Evolutionary conservation across 2,797 vertebrate species (phyloP), one percentile per base, ranked within the genome.

Genomic region (Xiphorhynchus erythropygius): DNA sequence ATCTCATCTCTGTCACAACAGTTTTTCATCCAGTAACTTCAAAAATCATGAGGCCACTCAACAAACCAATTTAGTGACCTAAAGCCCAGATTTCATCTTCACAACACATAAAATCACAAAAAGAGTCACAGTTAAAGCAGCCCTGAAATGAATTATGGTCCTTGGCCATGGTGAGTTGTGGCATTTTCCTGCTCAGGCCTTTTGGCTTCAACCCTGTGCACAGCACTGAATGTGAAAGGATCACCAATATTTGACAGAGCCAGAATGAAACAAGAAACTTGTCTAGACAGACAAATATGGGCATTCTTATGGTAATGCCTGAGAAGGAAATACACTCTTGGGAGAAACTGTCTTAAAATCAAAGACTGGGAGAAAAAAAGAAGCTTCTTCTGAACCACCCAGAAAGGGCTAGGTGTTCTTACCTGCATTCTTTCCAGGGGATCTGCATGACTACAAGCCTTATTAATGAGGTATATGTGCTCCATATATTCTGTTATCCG

Each of bases 401-500:
- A 85, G 60, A 73, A 76, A 30, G 41, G 50, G 63, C 37, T 13
- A 63, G 52, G 17, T 41, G 39, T 37, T 56, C 96, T 95, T 87
- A 99, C 99, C 99, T 99, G 98, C 99, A 99, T 99, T 94, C 99
- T 98, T 35, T 99, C 98, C 95, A 99, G 90, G 37, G 99, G 98
- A 97, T 99, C 97, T 7, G 98, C 71, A 94, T 98, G 98, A 47
- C 95, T 89, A 89, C 98, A 98, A 96, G 99, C 99, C 96, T 97
- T 99, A 97, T 98, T 98, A 93, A 99, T 98, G 97, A 99, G 99
- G 98, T 99, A 99, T 90, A 98, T 99, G 63, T 99, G 99, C 96
- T 99, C 99, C 99, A 99, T 99, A 94, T 99, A 99, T 97, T 99
- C 99, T 1, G 99, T 98, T 97, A 99, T 99, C 84, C 99, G 98